Percentiles rank a stretch among this genome's conserved stretches.
Evolutionary conservation across 2,113 vertebrate genomes (phyloP).

Genomic region (Hydrolagus affinis): DNA sequence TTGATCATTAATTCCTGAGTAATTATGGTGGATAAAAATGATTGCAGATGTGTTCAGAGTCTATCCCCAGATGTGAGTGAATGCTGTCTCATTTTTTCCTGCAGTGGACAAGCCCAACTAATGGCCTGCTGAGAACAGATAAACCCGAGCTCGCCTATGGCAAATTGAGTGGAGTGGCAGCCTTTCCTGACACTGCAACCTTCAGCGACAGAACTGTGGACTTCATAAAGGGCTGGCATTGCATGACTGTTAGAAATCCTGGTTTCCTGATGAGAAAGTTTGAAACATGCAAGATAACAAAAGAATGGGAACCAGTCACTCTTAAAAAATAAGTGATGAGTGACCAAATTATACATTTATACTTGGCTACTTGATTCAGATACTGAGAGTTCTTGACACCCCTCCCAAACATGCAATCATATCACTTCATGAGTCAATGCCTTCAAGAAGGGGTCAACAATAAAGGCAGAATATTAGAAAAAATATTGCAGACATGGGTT

Average conservation of each 20-base stretch:
- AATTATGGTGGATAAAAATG: conserved; percentile 4
- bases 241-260: neutral
- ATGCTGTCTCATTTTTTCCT: neutral
- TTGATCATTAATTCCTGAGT: neutral
- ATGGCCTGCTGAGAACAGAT: neutral
- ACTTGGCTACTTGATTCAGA: too few species aligned
- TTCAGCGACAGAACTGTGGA: neutral
- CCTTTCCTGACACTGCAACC: neutral
- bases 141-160: neutral
- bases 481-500: too few species aligned
- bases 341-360: too few species aligned
- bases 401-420: too few species aligned
- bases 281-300: neutral
- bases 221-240: neutral
- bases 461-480: too few species aligned
- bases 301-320: neutral
- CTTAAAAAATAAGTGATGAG: neutral
- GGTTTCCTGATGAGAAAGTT: neutral
- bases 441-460: too few species aligned
- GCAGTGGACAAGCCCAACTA: neutral
- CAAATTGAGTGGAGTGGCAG: neutral
- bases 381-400: too few species aligned
- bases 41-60: conserved; percentile 7
- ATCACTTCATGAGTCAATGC: too few species aligned
- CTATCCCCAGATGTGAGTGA: neutral